These are phyloP conservation scores for Xiphydria camelus DNA, from an alignment of 2,888 invertebrate species.

Conservation along the genomic window DNA sequence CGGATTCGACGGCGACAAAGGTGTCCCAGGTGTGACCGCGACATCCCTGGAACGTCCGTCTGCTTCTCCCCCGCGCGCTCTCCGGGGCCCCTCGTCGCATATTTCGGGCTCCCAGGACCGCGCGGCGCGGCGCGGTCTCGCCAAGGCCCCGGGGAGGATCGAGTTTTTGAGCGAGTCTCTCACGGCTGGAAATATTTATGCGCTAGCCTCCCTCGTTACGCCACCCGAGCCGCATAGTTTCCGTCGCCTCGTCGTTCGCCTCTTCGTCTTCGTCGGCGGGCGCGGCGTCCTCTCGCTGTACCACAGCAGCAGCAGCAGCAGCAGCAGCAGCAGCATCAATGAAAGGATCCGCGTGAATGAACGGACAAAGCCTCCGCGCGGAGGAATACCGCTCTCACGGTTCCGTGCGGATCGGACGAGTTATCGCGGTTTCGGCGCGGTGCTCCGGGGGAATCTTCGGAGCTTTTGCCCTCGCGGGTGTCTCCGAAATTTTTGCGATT, in stretches of 20 bases:
- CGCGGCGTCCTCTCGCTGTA: background rate
- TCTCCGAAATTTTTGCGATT: no score
- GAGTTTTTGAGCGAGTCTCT: constrained; percentile 40
- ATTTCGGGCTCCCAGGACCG: constrained; percentile 10
- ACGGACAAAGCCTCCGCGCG: constrained; percentile 36
- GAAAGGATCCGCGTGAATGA: constrained; percentile 55
- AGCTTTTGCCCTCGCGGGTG: no score
- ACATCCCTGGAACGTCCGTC: constrained; percentile 35
- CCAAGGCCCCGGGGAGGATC: constrained; percentile 16
- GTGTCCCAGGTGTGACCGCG: constrained; percentile 36
- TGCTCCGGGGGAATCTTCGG: no score
- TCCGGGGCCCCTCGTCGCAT: constrained; percentile 9
- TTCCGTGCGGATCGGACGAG: constrained; percentile 20
- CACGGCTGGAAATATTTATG: constrained; percentile 43
- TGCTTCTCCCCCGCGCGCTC: background rate
- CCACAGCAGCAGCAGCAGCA: no score
- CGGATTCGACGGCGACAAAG: background rate
- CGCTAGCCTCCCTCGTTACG: constrained; percentile 52
- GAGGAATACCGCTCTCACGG: constrained; percentile 55
- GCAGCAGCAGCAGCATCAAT: constrained; percentile 47
- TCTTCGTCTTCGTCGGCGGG: no score
- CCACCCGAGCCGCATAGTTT: constrained; percentile 52
- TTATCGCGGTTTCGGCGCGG: no score
- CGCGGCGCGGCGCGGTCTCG: constrained; percentile 1
- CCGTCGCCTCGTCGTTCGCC: constrained; percentile 33